Conservation (phyloP, 1,140 invertebrate genomes). For the Dendroctonus ponderosae region DNA sequence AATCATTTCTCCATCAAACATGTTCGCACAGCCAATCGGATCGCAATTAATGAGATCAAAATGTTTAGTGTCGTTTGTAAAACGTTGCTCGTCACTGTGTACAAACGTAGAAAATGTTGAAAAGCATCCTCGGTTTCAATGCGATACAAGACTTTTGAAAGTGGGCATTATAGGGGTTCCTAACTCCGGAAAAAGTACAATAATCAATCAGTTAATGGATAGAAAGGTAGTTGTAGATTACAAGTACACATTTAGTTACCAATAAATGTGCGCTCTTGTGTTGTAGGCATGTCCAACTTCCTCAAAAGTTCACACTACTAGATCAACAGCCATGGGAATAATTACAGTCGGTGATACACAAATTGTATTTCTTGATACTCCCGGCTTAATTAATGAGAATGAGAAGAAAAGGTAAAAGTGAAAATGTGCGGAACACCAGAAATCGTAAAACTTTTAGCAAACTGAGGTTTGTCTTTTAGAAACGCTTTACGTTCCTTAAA, state of each 20-base stretch:
- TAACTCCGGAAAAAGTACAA: constrained; percentile 92
- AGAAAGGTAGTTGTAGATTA: constrained; percentile 61
- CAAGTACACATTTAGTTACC: constrained; percentile 1
- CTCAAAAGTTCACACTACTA: constrained; percentile 87
- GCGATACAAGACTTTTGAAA: constrained; percentile 62
- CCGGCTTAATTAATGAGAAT: constrained; percentile 68
- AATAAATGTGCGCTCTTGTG: constrained; percentile 23
- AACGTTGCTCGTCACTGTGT: too few species aligned
- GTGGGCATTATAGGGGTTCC: constrained; percentile 87
- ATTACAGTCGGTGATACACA: constrained; percentile 73
- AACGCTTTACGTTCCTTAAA: too few species aligned
- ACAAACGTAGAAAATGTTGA: too few species aligned
- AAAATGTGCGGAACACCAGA: too few species aligned
- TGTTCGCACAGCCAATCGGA: too few species aligned
- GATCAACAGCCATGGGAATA: constrained; percentile 68
- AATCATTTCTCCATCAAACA: too few species aligned
- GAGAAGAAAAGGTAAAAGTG: constrained; percentile 64
- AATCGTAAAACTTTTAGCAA: too few species aligned
- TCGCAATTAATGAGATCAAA: too few species aligned
- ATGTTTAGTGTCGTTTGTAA: too few species aligned
- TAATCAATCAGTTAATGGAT: constrained; percentile 82
- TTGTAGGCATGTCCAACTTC: constrained; percentile 83
- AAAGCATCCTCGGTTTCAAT: too few species aligned
- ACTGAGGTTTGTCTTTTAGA: too few species aligned
- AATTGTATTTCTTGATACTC: constrained; percentile 86